Evolutionary conservation across 1,140 invertebrate species (phyloP), one percentile per base, ranked within the genome.

Genomic region (Druon quercuslanigerum): DNA sequence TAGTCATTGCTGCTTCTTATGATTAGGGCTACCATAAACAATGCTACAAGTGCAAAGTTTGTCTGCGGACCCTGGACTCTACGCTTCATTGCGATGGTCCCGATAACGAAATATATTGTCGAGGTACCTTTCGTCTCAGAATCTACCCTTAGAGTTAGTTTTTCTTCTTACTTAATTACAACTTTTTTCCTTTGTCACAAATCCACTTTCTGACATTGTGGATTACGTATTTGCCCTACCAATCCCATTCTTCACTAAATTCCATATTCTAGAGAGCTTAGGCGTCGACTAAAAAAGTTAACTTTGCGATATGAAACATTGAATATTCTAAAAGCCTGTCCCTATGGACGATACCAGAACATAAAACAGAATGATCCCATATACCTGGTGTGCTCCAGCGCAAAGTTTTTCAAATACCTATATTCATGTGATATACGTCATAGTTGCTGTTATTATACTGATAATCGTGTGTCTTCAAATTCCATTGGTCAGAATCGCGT

Each of bases 21-120:
- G 88, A 90, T 87, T 94, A 97, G 96, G 95, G 93, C 87, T 98
- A 96, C 95, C 97, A 98, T 93, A 96, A 94, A 92, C 92, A 94
- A 91, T 98, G 97, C 94, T 98, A 96, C 94, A 96, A 96, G 92
- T 98, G 97, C 93, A 93, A 94, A 91, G 93, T 94, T 90, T 99
- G 98, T 93, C 95, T 95, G 87, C 96, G 97, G 93, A 95, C 95
- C 90, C 93, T 99, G 89, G 98, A 99, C 92, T 98, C 97, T 79
- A 97, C 96, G 83, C 96, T 96, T 91, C 95, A 97, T 92, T 97
- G 96, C 92, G 97, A 98, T 92, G 96, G 95, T 86, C 97, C 98
- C 84, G 97, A 98, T 92, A 95, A 94, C 89, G 95, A 97, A 87
- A 95, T 99, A 85, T 98, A 97, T 93, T 99, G 98, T 93, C 94